Conservation (phyloP, 2,888 invertebrate genomes). For the Hesperia comma region DNA sequence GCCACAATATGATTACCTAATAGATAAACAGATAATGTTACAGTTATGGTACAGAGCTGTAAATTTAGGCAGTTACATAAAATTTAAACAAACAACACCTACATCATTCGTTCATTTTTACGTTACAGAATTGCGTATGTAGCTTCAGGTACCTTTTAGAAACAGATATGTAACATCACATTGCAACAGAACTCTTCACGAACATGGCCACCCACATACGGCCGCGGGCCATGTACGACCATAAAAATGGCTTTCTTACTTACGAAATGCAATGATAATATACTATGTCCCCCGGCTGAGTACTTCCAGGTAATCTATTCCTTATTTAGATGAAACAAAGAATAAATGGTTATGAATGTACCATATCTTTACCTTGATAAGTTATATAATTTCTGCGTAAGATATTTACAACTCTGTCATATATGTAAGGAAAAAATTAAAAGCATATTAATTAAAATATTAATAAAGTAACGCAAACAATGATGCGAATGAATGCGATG, state of each 20-base stretch:
- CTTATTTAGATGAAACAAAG: background rate
- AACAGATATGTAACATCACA: slow-evolving; percentile 42
- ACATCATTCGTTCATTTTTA: background rate
- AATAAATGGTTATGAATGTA: background rate
- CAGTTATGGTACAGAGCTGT: too few relatives aligned
- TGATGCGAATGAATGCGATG: too few relatives aligned
- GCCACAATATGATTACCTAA: too few relatives aligned
- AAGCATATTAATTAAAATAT: too few relatives aligned
- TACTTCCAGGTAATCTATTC: slow-evolving; percentile 5
- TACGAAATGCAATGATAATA: slow-evolving; percentile 33
- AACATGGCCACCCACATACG: slow-evolving; percentile 26
- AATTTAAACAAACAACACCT: slow-evolving; percentile 5
- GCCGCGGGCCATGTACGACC: slow-evolving; percentile 20
- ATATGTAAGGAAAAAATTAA: background rate
- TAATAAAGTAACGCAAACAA: too few relatives aligned
- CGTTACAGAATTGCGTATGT: slow-evolving; percentile 37
- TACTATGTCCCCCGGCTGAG: slow-evolving; percentile 27
- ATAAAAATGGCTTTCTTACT: slow-evolving; percentile 33
- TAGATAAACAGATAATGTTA: too few relatives aligned
- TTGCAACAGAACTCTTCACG: slow-evolving; percentile 38
- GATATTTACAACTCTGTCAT: background rate
- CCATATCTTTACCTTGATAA: background rate
- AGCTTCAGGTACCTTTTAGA: slow-evolving; percentile 35
- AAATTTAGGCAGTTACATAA: background rate
- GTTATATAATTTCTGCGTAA: slow-evolving; percentile 1